Base-by-base conservation (phyloP, 2,888 invertebrate species). In the Antheraea assamensis region DNA sequence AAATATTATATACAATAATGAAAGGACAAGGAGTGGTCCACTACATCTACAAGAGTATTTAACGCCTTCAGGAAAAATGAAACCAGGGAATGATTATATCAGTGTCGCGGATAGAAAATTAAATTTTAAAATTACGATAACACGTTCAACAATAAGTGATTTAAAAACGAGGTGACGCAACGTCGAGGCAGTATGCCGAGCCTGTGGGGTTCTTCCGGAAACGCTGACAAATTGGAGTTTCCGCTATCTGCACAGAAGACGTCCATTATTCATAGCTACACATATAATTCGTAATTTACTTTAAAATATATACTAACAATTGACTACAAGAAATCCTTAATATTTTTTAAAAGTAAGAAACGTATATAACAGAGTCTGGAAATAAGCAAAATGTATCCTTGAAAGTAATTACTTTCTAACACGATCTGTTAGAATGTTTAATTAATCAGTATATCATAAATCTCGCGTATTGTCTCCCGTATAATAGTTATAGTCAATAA, bases 161-260 rank as follows among this genome's bases (percentile, higher is more conserved):
- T 76, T 80, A 82, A 79, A 81, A 64, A 64, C 61, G 61, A 78
- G 78, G 80, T 79, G 79, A 79, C 79, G 77, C 52, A 49, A 35
- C 71, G 52, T 64, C 49, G 76, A 78, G 78, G 77, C 76, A 79
- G 80, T 76, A 79, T 79, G 77, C 77, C 71, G 74, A 52, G 71
- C 35, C 42, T 27, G 35, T 17, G 21, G 27, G 35, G 68, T 78
- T 81, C 80, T 79, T 73, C 80, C 85, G 87, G 86, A 87, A 87
- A 78, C 79, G 81, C 79, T 88, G 91, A 90, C 90, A 89, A 85
- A 90, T 90, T 88, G 88, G 85, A 83, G 81, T 82, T 84, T 83
- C 83, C 83, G 81, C 81, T 78, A 78, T 78, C 81, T 73, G 76
- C 79, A 78, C 81, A 78, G 78, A 78, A 77, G 79, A 81, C 81